A percentile compares a stretch with the other conserved stretches of the same genome.
Conservation (phyloP, 2,113 vertebrate genomes). For the Drymodes brunneopygia region DNA sequence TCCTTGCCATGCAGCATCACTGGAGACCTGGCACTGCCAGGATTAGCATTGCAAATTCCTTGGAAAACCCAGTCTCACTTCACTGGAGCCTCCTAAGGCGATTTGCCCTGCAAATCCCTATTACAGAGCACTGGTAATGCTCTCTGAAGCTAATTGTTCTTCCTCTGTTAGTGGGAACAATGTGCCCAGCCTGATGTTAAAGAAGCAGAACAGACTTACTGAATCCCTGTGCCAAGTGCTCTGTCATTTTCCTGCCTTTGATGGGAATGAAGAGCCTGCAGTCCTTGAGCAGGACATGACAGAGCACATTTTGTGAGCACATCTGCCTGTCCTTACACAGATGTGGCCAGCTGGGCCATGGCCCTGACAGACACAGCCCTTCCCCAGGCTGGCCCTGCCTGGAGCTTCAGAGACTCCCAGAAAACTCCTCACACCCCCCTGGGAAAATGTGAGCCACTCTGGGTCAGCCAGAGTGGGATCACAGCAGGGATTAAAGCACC, state of each 20-base stretch:
- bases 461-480: not conserved
- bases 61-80: not conserved
- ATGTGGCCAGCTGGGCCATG: not conserved
- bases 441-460: not conserved
- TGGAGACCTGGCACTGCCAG: not conserved
- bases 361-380: not conserved
- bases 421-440: not conserved
- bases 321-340: not conserved
- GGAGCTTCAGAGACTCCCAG: not conserved
- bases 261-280: not conserved
- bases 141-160: not conserved
- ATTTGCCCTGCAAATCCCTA: not conserved
- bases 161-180: not conserved
- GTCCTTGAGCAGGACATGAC: not conserved
- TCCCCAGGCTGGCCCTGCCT: not conserved
- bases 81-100: not conserved
- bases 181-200: not conserved
- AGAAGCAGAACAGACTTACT: not conserved
- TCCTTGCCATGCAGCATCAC: not conserved
- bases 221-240: not conserved
- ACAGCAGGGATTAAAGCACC: not conserved
- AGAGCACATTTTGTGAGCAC: not conserved
- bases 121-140: not conserved
- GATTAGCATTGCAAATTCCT: slow-evolving; percentile 6
- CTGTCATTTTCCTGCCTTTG: not conserved